Evolutionary conservation across 2,797 vertebrate genomes (phyloP).

Genomic region (Tiaroga cobitis): DNA sequence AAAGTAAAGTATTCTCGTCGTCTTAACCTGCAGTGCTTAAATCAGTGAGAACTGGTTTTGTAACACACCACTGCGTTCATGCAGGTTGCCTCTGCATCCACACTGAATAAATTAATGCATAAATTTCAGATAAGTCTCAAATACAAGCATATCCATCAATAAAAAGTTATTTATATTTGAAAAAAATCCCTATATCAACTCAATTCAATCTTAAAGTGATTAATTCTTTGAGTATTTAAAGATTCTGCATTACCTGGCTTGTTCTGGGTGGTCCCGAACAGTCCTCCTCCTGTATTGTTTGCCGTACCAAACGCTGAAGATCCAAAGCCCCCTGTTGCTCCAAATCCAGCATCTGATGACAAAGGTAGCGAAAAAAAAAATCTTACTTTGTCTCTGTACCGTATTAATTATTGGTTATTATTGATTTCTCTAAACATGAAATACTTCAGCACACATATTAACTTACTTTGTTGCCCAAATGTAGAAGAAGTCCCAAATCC

Average conservation of each 20-base stretch:
- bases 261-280: conserved; percentile 88
- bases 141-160: not conserved
- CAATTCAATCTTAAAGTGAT: not conserved
- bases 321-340: conserved; percentile 87
- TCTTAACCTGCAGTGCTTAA: not conserved
- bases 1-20: not conserved
- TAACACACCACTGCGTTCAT: not conserved
- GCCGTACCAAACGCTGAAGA: conserved; percentile 89
- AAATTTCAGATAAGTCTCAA: not conserved
- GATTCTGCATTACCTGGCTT: conserved; percentile 87
- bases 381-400: not conserved
- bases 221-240: not conserved
- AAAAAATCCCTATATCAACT: not conserved
- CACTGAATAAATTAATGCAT: not conserved
- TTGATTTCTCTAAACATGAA: not conserved
- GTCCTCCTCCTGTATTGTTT: conserved; percentile 85
- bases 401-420: not conserved
- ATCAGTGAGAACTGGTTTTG: not conserved
- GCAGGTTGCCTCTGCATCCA: not conserved
- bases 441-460: not conserved
- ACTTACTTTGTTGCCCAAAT: conserved; percentile 95
- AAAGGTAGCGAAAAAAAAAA: not conserved
- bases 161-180: not conserved
- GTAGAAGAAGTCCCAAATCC: conserved; percentile 90
- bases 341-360: conserved; percentile 86